A percentile compares a stretch with the other conserved stretches of the same genome.
Conservation (phyloP, 2,888 invertebrate species). For the Girardia tigrina region DNA sequence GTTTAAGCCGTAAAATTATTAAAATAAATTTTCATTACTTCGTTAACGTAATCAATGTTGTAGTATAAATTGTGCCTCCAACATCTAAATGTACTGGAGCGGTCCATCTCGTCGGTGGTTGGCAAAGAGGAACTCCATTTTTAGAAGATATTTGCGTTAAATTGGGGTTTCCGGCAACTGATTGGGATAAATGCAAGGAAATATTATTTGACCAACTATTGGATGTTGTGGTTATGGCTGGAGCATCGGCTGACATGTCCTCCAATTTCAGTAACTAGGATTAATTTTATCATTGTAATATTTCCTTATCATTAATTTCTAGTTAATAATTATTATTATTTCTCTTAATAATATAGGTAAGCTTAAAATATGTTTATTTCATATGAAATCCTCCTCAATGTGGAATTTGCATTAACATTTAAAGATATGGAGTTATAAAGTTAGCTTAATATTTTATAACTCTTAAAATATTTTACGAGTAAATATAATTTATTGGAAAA, state of each 20-base stretch:
- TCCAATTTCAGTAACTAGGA: not conserved
- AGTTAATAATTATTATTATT: too few species aligned
- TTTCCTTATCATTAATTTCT: too few species aligned
- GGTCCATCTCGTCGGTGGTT: conserved; percentile 74
- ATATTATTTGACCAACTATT: conserved; percentile 3
- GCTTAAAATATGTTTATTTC: too few species aligned
- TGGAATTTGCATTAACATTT: too few species aligned
- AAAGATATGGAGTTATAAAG: too few species aligned
- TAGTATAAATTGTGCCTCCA: conserved; percentile 87
- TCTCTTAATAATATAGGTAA: too few species aligned
- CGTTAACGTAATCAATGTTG: conserved; percentile 81
- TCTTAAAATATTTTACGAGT: too few species aligned
- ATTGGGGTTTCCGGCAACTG: not conserved
- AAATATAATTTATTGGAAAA: too few species aligned
- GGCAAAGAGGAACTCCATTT: conserved; percentile 79
- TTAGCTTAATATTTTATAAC: too few species aligned
- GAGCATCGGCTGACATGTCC: not conserved
- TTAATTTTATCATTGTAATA: not conserved
- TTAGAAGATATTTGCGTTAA: not conserved
- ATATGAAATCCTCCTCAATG: too few species aligned
- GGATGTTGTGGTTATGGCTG: not conserved
- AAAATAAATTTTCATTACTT: conserved; percentile 54
- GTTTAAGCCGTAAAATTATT: not conserved
- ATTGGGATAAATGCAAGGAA: not conserved
- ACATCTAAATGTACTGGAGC: conserved; percentile 95